Base-by-base conservation (phyloP, 2,888 invertebrate genomes). In the Harmothoe impar region DNA sequence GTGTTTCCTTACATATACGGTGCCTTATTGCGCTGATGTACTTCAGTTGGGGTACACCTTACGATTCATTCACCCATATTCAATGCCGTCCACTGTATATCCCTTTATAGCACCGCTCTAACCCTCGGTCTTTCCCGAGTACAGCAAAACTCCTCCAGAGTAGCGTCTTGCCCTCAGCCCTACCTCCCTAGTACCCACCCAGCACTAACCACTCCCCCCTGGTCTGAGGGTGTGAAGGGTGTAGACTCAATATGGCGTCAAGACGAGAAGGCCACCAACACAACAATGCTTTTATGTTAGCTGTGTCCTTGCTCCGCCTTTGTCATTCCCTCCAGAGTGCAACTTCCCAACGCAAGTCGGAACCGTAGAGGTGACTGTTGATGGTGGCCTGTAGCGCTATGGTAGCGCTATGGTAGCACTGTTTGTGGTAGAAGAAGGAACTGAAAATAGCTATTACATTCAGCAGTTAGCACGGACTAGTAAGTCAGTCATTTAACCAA, bases 261-360 rank as follows among this genome's bases (percentile, higher is more conserved):
- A 72, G 72, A 29, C 29, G 72, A 72, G 72, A 72, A 72, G 72
- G 72, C 72, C 72, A 72, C 31, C n/a, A 29, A 72, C 72, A 72
- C 72, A 72, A 72, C 72, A 72, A 72, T 72, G 72, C 72, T 72
- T 72, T 72, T 72, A 72, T 72, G 72, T 72, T 72, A 25, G 72
- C 29, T 72, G 31, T 15, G 29, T 15, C 25, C n/a, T 15, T 25
- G 72, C 29, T 25, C 31, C 29, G 25, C 31, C 29, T 72, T 72
- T 72, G 72, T 72, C 7, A 25, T 25, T 3, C 25, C 72, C 72
- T 72, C 25, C 62, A 20, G 62, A 62, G 62, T 62, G 62, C 62
- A 62, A 62, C 62, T 15, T n/a, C 62, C 23, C 62, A 3, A n/a
- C 62, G 7, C 20, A n/a, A n/a, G 23, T 10, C 43, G 5, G 10